Conservation (phyloP, 2,888 invertebrate genomes). For the Drosophila conformis region DNA sequence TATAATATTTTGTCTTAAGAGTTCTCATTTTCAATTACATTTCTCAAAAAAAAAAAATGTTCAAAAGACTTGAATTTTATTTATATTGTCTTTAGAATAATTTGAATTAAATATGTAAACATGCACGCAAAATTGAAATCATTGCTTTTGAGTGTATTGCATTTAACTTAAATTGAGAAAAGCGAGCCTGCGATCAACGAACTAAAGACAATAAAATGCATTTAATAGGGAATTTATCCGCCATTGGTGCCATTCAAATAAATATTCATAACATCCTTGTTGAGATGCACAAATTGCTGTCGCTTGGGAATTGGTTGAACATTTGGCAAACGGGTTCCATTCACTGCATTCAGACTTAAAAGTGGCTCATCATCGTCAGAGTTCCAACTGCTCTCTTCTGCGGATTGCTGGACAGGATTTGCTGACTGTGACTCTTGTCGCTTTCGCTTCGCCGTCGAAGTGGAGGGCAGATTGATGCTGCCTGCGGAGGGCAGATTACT, state of each 20-base stretch:
- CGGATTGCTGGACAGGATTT: neutral
- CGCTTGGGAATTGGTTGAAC: constrained; percentile 62
- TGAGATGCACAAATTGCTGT: constrained; percentile 43
- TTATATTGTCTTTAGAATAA: neutral
- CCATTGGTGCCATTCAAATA: constrained; percentile 59
- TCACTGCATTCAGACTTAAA: constrained; percentile 67
- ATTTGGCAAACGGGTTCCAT: constrained; percentile 68
- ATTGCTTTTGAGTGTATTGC: neutral
- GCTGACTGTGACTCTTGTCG: constrained; percentile 14
- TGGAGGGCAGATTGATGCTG: neutral
- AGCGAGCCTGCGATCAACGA: neutral
- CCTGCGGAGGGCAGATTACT: neutral
- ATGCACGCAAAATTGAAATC: neutral
- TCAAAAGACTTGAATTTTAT: neutral
- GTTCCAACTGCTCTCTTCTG: too few species aligned
- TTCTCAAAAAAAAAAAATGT: neutral
- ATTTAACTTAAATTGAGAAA: neutral
- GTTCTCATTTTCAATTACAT: neutral
- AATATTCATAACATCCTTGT: constrained; percentile 60
- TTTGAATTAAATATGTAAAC: neutral
- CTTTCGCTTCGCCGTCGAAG: constrained; percentile 24
- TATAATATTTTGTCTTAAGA: neutral
- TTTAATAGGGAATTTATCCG: constrained; percentile 31
- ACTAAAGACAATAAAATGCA: neutral
- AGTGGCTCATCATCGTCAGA: constrained; percentile 39